Conservation (phyloP, 2,888 invertebrate species). For the Euphydryas editha region DNA sequence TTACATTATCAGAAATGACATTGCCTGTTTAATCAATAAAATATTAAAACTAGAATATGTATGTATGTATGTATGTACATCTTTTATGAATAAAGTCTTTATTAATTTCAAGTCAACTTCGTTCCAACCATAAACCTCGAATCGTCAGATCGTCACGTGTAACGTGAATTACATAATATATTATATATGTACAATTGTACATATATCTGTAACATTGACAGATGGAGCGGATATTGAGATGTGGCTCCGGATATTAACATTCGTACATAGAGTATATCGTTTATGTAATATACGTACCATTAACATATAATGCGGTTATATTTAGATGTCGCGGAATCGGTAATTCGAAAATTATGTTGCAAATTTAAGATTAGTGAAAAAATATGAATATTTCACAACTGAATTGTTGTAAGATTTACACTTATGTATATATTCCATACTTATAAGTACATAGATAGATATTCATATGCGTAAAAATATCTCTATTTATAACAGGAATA, state of each 20-base stretch:
- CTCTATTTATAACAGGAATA: too few relatives aligned
- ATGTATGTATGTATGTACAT: too few relatives aligned
- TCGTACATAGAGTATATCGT: constrained; percentile 31
- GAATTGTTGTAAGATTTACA: background rate
- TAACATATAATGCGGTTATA: background rate
- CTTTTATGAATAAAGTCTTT: too few relatives aligned
- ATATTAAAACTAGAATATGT: too few relatives aligned
- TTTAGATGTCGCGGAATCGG: background rate
- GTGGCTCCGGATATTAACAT: constrained; percentile 64
- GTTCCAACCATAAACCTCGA: constrained; percentile 20
- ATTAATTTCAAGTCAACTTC: background rate
- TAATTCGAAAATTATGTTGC: background rate
- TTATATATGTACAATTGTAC: constrained; percentile 5
- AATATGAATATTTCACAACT: background rate
- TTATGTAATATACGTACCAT: constrained; percentile 13
- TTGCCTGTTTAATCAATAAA: too few relatives aligned
- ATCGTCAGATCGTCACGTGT: constrained; percentile 21
- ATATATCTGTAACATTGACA: constrained; percentile 48
- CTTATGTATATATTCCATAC: too few relatives aligned
- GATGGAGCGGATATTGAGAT: constrained; percentile 68
- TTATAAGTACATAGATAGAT: too few relatives aligned
- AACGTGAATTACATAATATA: constrained; percentile 28
- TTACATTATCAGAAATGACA: too few relatives aligned
- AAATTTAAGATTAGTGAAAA: background rate
- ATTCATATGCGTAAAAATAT: too few relatives aligned